phyloP scores from a whole-genome alignment of 2,113 vertebrate genomes.

The Clupea harengus region DNA sequence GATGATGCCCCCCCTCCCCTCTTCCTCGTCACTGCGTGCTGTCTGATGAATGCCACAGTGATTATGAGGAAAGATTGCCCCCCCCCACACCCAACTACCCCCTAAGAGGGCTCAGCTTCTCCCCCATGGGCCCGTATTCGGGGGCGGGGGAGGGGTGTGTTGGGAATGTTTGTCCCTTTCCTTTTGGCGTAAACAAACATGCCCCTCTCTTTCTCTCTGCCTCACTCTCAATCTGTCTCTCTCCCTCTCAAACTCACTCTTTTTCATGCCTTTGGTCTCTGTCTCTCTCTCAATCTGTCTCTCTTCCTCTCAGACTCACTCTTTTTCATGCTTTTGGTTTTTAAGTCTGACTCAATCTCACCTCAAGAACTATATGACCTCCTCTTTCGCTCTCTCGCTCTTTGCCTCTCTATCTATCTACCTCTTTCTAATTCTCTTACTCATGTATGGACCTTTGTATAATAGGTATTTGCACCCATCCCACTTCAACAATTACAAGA shows the following conservation, averaged over 20 bases:
- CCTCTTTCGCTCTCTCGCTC: background rate
- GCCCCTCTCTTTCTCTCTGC: constrained; percentile 59
- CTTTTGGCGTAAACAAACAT: constrained; percentile 25
- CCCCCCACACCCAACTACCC: constrained; percentile 33
- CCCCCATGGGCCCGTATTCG: background rate
- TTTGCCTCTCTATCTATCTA: background rate
- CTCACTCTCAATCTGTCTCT: constrained; percentile 47
- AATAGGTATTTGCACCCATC: background rate
- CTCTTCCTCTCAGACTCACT: no score
- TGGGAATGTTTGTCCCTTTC: background rate
- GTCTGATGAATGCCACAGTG: constrained; percentile 71
- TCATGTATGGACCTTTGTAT: no score
- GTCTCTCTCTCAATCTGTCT: background rate
- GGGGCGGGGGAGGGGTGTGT: background rate
- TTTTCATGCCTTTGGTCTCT: no score
- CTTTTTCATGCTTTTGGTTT: background rate
- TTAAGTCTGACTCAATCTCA: no score
- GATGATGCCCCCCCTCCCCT: constrained; percentile 31
- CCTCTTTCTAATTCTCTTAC: background rate
- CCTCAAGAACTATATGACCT: no score
- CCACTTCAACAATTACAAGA: background rate
- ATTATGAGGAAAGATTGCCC: constrained; percentile 62
- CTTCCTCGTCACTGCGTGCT: constrained; percentile 66
- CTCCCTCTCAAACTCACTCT: constrained; percentile 27
- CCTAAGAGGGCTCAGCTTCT: background rate